Conservation (phyloP, 2,888 invertebrate species). For the Perizoma affinitatum region DNA sequence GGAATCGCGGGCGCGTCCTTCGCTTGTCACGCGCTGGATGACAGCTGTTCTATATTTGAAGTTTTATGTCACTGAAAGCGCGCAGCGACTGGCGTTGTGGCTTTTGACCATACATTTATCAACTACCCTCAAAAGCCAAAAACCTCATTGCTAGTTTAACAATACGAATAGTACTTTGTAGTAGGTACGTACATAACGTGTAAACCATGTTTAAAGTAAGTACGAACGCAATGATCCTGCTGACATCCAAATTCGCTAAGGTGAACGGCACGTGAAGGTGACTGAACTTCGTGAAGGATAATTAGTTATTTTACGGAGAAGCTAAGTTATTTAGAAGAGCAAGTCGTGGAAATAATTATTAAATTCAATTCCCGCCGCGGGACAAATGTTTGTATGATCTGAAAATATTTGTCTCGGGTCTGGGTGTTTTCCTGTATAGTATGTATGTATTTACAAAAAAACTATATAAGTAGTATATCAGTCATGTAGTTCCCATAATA, state of each 20-base stretch:
- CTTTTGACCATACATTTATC: no score
- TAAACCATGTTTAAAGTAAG: not conserved
- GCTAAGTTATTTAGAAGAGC: not conserved
- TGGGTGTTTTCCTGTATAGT: no score
- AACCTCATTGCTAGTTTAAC: no score
- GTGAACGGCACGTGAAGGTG: conserved; percentile 14
- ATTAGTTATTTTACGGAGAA: conserved; percentile 3
- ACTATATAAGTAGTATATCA: no score
- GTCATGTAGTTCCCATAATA: no score
- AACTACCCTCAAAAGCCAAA: no score
- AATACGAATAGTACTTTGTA: no score
- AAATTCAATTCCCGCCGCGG: no score
- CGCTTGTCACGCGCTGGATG: conserved; percentile 70
- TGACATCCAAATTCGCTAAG: conserved; percentile 2
- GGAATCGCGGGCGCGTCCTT: conserved; percentile 66
- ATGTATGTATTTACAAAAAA: no score
- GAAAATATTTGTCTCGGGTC: no score
- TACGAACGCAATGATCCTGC: not conserved
- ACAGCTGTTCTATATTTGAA: conserved; percentile 31
- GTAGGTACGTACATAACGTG: no score
- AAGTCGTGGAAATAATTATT: not conserved
- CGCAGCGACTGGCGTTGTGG: not conserved
- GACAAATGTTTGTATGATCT: no score
- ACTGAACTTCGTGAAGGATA: conserved; percentile 14
- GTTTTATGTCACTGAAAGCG: not conserved